Conservation (phyloP, 2,113 vertebrate species). For the Laticauda colubrina region DNA sequence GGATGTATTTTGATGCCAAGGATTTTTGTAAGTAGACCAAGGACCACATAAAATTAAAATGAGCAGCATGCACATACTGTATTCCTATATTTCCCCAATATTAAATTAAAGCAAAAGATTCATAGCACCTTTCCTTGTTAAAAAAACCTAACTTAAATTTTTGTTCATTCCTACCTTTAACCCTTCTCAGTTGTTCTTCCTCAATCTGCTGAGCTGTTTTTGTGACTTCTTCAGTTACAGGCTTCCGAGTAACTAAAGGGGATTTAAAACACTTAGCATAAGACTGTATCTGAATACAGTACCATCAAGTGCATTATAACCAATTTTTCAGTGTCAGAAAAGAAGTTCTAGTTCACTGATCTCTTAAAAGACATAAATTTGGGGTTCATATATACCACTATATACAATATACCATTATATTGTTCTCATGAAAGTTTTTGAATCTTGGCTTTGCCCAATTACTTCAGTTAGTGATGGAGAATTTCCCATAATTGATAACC, state of each 20-base stretch:
- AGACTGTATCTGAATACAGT: background rate
- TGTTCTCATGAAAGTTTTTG: background rate
- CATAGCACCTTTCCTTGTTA: background rate
- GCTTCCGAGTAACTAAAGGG: slow-evolving; percentile 77
- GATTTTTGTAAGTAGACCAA: background rate
- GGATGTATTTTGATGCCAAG: background rate
- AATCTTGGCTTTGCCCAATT: background rate
- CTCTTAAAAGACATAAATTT: background rate
- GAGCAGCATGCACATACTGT: background rate
- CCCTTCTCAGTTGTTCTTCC: slow-evolving; percentile 70
- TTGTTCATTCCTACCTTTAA: slow-evolving; percentile 65
- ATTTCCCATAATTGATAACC: background rate
- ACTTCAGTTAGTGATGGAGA: background rate
- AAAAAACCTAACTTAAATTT: background rate
- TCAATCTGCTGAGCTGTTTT: slow-evolving; percentile 66
- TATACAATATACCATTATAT: background rate
- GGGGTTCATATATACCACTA: background rate
- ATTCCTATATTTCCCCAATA: background rate
- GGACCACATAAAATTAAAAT: background rate
- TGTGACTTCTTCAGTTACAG: slow-evolving; percentile 75
- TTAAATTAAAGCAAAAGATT: background rate
- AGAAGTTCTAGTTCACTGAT: background rate
- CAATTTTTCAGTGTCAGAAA: background rate
- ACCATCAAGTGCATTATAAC: background rate
- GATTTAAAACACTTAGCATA: slow-evolving; percentile 68